Percentiles rank a stretch among this genome's conserved stretches.
Conservation (phyloP, 2,888 invertebrate genomes). For the Eilema caniola region DNA sequence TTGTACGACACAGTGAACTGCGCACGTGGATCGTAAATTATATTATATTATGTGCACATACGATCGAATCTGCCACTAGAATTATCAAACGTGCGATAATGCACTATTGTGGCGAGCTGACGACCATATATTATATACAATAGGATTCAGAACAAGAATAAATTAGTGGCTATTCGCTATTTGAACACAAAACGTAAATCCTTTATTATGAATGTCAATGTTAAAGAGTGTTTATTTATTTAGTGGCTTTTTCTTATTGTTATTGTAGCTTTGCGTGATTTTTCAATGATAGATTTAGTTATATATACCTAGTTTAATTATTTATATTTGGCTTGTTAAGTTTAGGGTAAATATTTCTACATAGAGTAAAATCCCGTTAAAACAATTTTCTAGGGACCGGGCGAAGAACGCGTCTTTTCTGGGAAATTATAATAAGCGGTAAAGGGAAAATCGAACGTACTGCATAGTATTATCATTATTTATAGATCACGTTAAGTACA, state of each 20-base stretch:
- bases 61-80: conserved; percentile 41
- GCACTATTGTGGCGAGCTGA: conserved; percentile 15
- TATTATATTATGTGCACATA: conserved; percentile 59
- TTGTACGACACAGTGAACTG: conserved; percentile 79
- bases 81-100: conserved; percentile 29
- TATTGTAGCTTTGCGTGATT: neutral
- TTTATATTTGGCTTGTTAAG: too few relatives aligned
- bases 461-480: too few relatives aligned
- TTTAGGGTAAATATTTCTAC: too few relatives aligned
- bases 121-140: neutral
- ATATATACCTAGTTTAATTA: too few relatives aligned
- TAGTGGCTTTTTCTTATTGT: neutral
- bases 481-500: too few relatives aligned
- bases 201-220: neutral
- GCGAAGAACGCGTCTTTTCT: too few relatives aligned
- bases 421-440: too few relatives aligned
- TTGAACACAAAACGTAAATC: neutral
- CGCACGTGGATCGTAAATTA: conserved; percentile 82
- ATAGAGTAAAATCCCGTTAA: too few relatives aligned
- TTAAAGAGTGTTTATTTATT: neutral
- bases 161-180: neutral
- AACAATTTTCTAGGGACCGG: too few relatives aligned
- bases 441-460: too few relatives aligned
- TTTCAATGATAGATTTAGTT: neutral
- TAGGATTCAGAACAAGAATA: neutral